phyloP scores from a whole-genome alignment of 2,113 vertebrate genomes.

The Scomber colias region DNA sequence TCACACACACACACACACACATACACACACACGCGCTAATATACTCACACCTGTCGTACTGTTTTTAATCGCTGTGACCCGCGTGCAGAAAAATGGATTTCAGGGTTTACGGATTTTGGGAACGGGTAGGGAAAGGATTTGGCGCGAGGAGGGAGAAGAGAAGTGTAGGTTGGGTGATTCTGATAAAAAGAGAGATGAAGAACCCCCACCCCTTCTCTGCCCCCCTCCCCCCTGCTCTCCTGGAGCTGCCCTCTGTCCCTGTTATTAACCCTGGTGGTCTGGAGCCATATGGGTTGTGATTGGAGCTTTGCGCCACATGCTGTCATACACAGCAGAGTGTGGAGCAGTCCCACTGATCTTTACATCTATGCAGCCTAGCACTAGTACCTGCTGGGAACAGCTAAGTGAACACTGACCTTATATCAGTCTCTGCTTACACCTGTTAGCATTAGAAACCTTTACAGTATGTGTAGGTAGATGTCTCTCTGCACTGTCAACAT shows the following conservation, averaged over 20 bases:
- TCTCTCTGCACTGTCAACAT: not conserved
- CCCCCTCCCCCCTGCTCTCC: not conserved
- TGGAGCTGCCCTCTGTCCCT: constrained; percentile 37
- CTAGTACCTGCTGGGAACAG: constrained; percentile 14
- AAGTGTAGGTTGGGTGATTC: constrained; percentile 6
- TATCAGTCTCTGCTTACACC: constrained; percentile 18
- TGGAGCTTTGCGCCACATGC: constrained; percentile 28
- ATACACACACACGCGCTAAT: not conserved
- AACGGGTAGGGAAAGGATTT: constrained; percentile 38
- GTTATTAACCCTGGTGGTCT: constrained; percentile 57
- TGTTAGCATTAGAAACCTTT: not conserved
- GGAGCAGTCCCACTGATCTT: not conserved
- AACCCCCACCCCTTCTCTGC: not conserved
- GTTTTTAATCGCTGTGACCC: constrained; percentile 18
- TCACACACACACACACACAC: constrained; percentile 21
- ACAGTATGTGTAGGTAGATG: not conserved
- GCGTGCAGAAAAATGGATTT: constrained; percentile 64
- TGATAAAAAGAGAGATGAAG: constrained; percentile 46
- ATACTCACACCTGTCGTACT: constrained; percentile 45
- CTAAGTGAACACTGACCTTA: constrained; percentile 12
- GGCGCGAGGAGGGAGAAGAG: constrained; percentile 18
- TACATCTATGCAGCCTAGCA: constrained; percentile 3
- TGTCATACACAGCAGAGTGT: constrained; percentile 28
- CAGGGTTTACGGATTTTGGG: constrained; percentile 60
- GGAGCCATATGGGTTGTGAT: constrained; percentile 51